Percentiles rank a stretch among this genome's conserved stretches.
Conservation (phyloP, 2,113 vertebrate species). For the Syrmaticus mikado region DNA sequence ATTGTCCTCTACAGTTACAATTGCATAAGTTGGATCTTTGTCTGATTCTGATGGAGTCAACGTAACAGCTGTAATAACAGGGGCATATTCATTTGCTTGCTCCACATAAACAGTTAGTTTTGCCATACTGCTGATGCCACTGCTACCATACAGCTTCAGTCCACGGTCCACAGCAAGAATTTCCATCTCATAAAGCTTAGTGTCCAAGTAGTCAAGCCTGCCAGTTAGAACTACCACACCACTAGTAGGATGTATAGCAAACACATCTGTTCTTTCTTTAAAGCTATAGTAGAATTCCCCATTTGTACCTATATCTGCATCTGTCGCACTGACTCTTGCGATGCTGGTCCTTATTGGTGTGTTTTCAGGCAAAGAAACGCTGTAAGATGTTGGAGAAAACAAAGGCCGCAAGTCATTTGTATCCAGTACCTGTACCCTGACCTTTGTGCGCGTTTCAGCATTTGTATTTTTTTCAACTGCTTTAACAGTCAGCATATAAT, state of each 20-base stretch:
- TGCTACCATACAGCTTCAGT: conserved; percentile 95
- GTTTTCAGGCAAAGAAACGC: conserved; percentile 92
- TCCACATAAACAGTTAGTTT: conserved; percentile 89
- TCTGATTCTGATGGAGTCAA: conserved; percentile 85
- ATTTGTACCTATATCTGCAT: conserved; percentile 97
- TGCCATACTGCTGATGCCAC: conserved; percentile 97
- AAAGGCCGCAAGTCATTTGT: conserved; percentile 96
- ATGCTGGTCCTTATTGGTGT: conserved; percentile 91
- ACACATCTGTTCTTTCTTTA: conserved; percentile 93
- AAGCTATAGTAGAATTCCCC: conserved; percentile 99
- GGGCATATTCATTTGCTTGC: conserved; percentile 91
- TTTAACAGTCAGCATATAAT: conserved; percentile 91
- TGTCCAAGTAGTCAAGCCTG: conserved; percentile 88
- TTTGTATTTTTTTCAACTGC: conserved; percentile 89
- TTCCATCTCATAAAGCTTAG: conserved; percentile 89
- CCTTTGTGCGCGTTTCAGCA: conserved; percentile 84
- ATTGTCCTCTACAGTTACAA: conserved; percentile 90
- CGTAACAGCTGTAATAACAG: conserved; percentile 85
- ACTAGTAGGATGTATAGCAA: conserved; percentile 96
- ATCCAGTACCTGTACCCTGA: conserved; percentile 93
- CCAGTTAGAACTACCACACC: conserved; percentile 91
- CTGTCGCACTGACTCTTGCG: conserved; percentile 92
- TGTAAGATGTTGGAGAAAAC: conserved; percentile 97
- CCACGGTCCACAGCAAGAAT: conserved; percentile 95
- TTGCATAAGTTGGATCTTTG: conserved; percentile 87